Base-by-base conservation (phyloP, 1,140 invertebrate species). In the Idris sp. region DNA sequence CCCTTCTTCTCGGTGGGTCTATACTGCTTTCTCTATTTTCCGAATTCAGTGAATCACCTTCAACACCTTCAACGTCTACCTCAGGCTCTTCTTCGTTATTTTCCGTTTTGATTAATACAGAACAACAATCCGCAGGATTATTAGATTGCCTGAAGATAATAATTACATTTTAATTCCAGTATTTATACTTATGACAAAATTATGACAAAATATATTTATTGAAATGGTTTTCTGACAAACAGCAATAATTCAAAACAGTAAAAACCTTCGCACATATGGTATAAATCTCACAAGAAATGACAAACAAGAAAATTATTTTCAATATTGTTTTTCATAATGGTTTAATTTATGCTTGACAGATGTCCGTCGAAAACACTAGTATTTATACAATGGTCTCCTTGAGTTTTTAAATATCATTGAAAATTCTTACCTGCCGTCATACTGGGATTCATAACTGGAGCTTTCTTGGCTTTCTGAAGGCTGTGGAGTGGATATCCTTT, bases 391-490 rank as follows among this genome's bases (percentile, higher is more conserved):
- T n/a, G n/a, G n/a, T n/a, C n/a, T n/a, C n/a, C n/a, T n/a, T n/a
- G n/a, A n/a, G n/a, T n/a, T n/a, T n/a, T n/a, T n/a, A n/a, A n/a
- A n/a, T n/a, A n/a, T n/a, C n/a, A n/a, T 40, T 0, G 7, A 19
- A 7, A 62, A 41, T 72, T 22, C 58, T 49, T 56, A 92, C 86
- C 89, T 91, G 86, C 90, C 90, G 71, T 92, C 91, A 43, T 91
- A 85, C 87, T 90, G 76, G 83, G 90, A 83, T 88, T 91, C 79
- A 87, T 91, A 88, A 90, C 91, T 81, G 81, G 88, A 86, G 88
- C 89, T 80, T 83, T 89, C 89, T 87, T 91, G 87, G 85, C 86
- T 84, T 84, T 88, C 86, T 7, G 85, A 88, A 36, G 86, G 79
- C 65, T 87, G 84, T 14, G 86, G 82, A 43, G 86, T 87, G n/a